Evolutionary conservation across 2,113 vertebrate genomes (phyloP), one percentile per base, ranked within the genome.

Genomic region (Dipodomys stephensi): DNA sequence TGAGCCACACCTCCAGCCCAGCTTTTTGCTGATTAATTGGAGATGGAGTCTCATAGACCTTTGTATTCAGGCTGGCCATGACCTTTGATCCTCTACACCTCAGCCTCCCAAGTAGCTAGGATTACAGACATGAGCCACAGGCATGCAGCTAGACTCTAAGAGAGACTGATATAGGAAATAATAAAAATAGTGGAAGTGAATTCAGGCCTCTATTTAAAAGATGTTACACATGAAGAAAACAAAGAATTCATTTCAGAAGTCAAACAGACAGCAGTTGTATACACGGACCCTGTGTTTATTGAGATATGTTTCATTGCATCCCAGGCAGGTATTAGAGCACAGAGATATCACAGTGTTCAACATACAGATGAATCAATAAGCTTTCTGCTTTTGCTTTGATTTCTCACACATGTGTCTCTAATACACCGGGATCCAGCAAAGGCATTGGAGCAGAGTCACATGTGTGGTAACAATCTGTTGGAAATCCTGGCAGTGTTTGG

Each of bases 381-480:
- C n/a, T 77, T 88, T 82, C 73, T 73, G 10, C 32, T 68, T 72
- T 84, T 53, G 35, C 77, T 92, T 85, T 64, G 68, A 79, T 88
- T 90, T 57, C 46, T 72, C 81, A 72, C 60, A 25, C 3, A 25
- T 44, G 0, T 81, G 27, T 83, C 68, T 92, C 19, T 4, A 78
- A 35, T 25, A 13, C 15, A 57, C 25, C 30, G 19, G 60, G 16
- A 32, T 5, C 18, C 9, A 76, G 35, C 53, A 19, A 93, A 62
- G 85, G 18, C 20, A 2, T 64, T 44, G 44, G 39, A 67, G 11
- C 32, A 80, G 67, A 83, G 10, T 65, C 77, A 73, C 39, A 15
- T 20, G 35, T 86, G 30, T 80, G 60, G 32, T 39, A 46, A 23
- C 28, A 74, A 80, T 62, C 64, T 68, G 6, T 35, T 91, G 39